phyloP scores from a whole-genome alignment of 1,140 invertebrate genomes.

The Nilaparvata lugens region DNA sequence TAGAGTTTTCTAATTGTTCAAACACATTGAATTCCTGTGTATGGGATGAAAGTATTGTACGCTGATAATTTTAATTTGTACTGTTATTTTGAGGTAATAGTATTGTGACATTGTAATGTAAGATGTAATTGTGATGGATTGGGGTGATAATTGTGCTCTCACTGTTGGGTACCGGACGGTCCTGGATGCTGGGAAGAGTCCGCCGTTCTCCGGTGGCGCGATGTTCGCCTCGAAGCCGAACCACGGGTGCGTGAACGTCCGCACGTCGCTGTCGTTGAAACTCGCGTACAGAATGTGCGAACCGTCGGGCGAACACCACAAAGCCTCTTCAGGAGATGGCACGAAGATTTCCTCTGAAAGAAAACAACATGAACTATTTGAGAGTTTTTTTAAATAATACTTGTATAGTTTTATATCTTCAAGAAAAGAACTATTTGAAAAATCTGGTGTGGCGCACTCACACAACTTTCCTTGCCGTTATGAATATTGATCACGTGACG shows the following conservation, averaged over 20 bases:
- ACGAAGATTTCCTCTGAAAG: constrained; percentile 60
- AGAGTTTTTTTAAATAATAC: too few relatives aligned
- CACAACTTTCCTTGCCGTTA: too few relatives aligned
- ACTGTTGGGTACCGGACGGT: constrained; percentile 68
- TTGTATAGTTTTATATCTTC: too few relatives aligned
- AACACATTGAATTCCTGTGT: too few relatives aligned
- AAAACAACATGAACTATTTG: not conserved
- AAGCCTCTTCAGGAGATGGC: constrained; percentile 53
- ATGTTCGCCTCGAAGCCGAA: constrained; percentile 48
- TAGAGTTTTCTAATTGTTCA: too few relatives aligned
- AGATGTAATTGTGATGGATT: not conserved
- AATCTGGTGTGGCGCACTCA: too few relatives aligned
- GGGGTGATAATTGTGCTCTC: constrained; percentile 23
- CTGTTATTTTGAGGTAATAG: too few relatives aligned
- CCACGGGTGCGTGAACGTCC: constrained; percentile 65
- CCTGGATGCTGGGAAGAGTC: constrained; percentile 59
- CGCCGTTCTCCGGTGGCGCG: constrained; percentile 35
- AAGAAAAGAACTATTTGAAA: too few relatives aligned
- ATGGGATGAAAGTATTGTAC: too few relatives aligned
- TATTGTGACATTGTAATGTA: too few relatives aligned
- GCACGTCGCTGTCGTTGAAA: constrained; percentile 79
- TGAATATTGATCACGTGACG: too few relatives aligned
- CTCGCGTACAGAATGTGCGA: constrained; percentile 70
- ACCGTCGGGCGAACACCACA: constrained; percentile 78
- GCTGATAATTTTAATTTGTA: too few relatives aligned